A percentile compares a stretch with the other conserved stretches of the same genome.
These are phyloP conservation scores for Phthorimaea operculella DNA, from an alignment of 1,140 invertebrate species.

Conservation along the genomic window DNA sequence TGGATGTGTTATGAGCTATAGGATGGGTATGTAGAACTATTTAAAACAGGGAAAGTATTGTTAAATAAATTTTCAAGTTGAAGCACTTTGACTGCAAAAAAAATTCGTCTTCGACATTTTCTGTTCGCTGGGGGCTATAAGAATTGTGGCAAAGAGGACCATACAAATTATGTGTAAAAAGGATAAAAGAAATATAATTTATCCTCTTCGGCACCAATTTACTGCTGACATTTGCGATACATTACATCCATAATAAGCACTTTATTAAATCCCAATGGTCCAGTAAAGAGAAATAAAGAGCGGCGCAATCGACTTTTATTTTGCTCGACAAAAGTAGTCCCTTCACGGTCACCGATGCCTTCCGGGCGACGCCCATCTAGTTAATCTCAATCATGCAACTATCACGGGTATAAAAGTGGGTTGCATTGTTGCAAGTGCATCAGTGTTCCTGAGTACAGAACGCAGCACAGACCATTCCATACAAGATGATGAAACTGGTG, in stretches of 20 bases:
- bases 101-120: too few species aligned
- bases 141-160: too few species aligned
- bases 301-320: neutral
- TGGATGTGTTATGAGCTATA: too few species aligned
- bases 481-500: slow-evolving; percentile 67
- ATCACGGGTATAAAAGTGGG: slow-evolving; percentile 22
- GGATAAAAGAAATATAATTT: too few species aligned
- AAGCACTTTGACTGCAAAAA: too few species aligned
- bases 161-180: too few species aligned
- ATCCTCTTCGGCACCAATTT: neutral
- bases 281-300: neutral
- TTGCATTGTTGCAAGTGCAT: slow-evolving; percentile 16
- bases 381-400: slow-evolving; percentile 18
- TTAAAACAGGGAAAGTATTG: too few species aligned
- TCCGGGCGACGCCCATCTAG: slow-evolving; percentile 26
- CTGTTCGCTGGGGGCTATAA: too few species aligned
- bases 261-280: neutral
- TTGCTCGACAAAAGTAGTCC: slow-evolving; percentile 25
- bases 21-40: too few species aligned
- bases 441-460: slow-evolving; percentile 26
- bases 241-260: neutral
- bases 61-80: too few species aligned
- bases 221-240: slow-evolving; percentile 3
- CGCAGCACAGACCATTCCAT: slow-evolving; percentile 59
- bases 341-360: slow-evolving; percentile 25